phyloP scores from a whole-genome alignment of 2,888 invertebrate genomes.

The Eupithecia subfuscata region DNA sequence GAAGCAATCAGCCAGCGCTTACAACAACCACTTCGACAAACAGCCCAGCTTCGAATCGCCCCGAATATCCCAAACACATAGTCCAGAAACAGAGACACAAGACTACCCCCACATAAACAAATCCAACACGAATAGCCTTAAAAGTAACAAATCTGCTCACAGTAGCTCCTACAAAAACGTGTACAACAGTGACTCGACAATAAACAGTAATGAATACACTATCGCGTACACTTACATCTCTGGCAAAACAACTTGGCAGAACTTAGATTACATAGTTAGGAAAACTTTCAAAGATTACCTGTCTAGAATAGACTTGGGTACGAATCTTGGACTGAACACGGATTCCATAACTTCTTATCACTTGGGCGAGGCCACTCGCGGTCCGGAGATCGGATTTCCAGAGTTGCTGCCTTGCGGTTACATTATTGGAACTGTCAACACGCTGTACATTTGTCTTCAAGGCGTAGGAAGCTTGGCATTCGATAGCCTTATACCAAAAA shows the following conservation, averaged over 20 bases:
- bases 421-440: slow-evolving; percentile 93
- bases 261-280: slow-evolving; percentile 94
- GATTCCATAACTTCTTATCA: slow-evolving; percentile 97
- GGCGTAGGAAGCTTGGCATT: slow-evolving; percentile 95
- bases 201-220: slow-evolving; percentile 88
- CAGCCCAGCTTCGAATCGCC: slow-evolving; percentile 80
- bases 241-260: slow-evolving; percentile 97
- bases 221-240: slow-evolving; percentile 96
- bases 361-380: slow-evolving; percentile 93
- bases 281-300: slow-evolving; percentile 98
- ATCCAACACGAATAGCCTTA: slow-evolving; percentile 82
- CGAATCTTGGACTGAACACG: slow-evolving; percentile 91
- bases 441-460: slow-evolving; percentile 94
- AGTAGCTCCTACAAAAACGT: slow-evolving; percentile 80
- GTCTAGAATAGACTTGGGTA: slow-evolving; percentile 95
- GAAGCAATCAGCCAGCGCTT: slow-evolving; percentile 76
- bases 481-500: slow-evolving; percentile 97
- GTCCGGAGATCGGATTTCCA: slow-evolving; percentile 91
- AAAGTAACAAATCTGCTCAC: slow-evolving; percentile 83
- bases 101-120: slow-evolving; percentile 78
- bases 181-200: slow-evolving; percentile 80
- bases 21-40: slow-evolving; percentile 79
- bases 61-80: slow-evolving; percentile 75
- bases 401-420: slow-evolving; percentile 97
- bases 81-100: slow-evolving; percentile 75